Percentiles rank a stretch among this genome's conserved stretches.
These are phyloP conservation scores for Aproaerema taeniolella DNA, from an alignment of 2,888 invertebrate genomes.

Conservation along the genomic window DNA sequence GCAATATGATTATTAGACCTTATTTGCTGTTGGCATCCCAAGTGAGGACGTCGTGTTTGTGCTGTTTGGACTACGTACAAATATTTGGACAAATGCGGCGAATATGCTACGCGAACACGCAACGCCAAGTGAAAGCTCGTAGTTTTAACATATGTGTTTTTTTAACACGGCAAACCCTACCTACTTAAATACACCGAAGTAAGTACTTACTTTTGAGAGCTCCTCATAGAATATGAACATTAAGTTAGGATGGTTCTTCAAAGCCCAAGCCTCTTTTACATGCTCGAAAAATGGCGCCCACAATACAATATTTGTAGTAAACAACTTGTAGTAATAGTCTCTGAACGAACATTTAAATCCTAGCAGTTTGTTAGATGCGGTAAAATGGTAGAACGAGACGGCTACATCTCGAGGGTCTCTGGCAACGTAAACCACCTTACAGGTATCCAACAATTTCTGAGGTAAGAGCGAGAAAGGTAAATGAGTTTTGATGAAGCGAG, in stretches of 20 bases:
- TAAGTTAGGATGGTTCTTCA: conserved; percentile 77
- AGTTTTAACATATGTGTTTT: too few relatives aligned
- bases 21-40: too few relatives aligned
- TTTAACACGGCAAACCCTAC: too few relatives aligned
- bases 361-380: neutral
- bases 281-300: conserved; percentile 78
- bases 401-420: neutral
- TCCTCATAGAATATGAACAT: conserved; percentile 85
- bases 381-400: conserved; percentile 1
- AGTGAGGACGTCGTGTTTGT: too few relatives aligned
- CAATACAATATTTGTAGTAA: neutral
- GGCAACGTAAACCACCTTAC: conserved; percentile 4
- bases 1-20: too few relatives aligned
- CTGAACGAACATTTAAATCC: neutral
- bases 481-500: conserved; percentile 25
- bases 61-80: too few relatives aligned
- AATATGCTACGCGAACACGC: too few relatives aligned
- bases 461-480: conserved; percentile 1
- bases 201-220: conserved; percentile 65
- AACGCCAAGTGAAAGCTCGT: too few relatives aligned
- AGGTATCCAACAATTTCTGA: neutral
- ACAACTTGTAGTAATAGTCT: neutral
- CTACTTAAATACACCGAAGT: neutral
- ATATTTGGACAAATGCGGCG: too few relatives aligned
- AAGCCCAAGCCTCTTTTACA: conserved; percentile 80